These are phyloP conservation scores for Erebia epiphron DNA, from an alignment of 2,888 invertebrate genomes.

Conservation along the genomic window DNA sequence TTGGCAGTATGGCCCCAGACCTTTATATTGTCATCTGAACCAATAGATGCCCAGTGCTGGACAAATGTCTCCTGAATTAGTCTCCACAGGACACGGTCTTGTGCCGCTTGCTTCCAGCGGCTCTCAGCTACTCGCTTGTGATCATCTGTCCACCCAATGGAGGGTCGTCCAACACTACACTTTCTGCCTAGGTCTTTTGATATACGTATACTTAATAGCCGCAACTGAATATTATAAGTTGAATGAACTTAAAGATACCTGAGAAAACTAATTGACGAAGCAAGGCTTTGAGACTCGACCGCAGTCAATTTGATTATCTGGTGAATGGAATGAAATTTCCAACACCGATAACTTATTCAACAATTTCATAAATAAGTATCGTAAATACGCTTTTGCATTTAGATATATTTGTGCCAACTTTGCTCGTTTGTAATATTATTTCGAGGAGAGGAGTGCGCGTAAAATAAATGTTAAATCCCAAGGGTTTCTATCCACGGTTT, in stretches of 20 bases:
- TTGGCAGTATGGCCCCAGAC: too few relatives aligned
- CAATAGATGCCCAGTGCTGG: too few relatives aligned
- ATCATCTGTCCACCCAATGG: too few relatives aligned
- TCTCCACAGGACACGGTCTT: too few relatives aligned
- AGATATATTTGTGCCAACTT: not conserved
- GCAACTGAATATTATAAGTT: not conserved
- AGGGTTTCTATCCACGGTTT: slow-evolving; percentile 6
- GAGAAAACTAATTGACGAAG: not conserved
- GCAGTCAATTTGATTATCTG: not conserved
- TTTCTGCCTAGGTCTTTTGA: too few relatives aligned
- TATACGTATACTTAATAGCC: too few relatives aligned
- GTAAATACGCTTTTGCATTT: slow-evolving; percentile 1
- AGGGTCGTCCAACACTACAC: too few relatives aligned
- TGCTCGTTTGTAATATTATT: slow-evolving; percentile 11
- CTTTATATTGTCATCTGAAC: too few relatives aligned
- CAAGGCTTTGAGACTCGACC: not conserved
- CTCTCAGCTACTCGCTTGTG: too few relatives aligned
- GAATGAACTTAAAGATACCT: not conserved
- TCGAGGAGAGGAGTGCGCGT: not conserved
- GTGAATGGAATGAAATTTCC: not conserved
- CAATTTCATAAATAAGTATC: slow-evolving; percentile 10
- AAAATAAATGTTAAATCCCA: slow-evolving; percentile 3
- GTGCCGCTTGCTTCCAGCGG: too few relatives aligned
- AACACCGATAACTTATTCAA: not conserved
- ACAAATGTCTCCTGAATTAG: too few relatives aligned